Evolutionary conservation across 2,113 vertebrate genomes (phyloP).

Genomic region (Phaethon lepturus): DNA sequence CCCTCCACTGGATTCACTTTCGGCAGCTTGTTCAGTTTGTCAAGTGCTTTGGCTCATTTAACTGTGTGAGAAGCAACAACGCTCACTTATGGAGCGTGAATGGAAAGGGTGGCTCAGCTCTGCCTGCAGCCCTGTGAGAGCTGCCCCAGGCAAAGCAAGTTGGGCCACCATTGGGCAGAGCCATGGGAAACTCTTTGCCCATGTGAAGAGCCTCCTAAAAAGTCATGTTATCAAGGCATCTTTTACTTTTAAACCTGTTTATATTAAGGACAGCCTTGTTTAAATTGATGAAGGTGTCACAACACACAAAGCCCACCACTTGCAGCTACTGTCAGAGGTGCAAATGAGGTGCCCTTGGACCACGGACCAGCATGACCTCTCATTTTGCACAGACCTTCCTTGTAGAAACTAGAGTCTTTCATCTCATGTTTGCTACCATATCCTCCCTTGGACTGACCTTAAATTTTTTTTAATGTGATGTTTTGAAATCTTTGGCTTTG

Average conservation of each 20-base stretch:
- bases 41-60: constrained; percentile 3
- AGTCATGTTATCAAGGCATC: not conserved
- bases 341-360: not conserved
- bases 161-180: not conserved
- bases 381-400: not conserved
- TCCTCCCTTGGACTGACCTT: constrained; percentile 5
- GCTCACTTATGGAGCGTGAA: not conserved
- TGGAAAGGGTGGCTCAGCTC: not conserved
- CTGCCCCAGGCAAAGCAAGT: not conserved
- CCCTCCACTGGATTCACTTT: not conserved
- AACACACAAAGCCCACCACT: not conserved
- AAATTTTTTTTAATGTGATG: not conserved
- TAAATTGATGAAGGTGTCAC: not conserved
- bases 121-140: not conserved
- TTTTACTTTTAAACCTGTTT: not conserved
- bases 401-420: not conserved
- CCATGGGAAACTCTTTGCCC: not conserved
- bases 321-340: not conserved
- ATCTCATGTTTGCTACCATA: not conserved
- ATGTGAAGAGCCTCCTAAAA: not conserved
- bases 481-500: constrained; percentile 58
- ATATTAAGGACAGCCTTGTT: not conserved
- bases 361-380: not conserved
- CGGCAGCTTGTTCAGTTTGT: not conserved
- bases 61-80: not conserved